Evolutionary conservation across 2,797 vertebrate genomes (phyloP).

Genomic region (Ceyx erithaca): DNA sequence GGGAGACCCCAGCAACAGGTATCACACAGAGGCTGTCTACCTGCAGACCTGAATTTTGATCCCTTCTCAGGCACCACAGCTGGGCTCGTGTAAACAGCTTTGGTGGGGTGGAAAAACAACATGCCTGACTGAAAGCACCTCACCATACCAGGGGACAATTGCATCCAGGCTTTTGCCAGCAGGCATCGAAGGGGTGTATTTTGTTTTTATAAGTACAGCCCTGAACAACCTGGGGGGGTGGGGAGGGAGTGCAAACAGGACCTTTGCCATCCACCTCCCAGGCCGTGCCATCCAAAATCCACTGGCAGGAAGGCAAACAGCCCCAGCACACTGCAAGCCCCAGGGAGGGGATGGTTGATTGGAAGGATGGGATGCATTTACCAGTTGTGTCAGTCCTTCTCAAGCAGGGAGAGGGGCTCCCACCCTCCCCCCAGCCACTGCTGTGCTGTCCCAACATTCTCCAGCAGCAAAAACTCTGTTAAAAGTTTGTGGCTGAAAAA

Average conservation of each 20-base stretch:
- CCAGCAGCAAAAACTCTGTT: neutral
- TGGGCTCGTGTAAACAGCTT: neutral
- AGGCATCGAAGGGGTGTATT: neutral
- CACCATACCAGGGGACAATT: neutral
- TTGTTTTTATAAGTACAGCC: neutral
- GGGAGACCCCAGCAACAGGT: neutral
- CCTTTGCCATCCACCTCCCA: conserved; percentile 6
- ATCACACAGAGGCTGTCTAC: neutral
- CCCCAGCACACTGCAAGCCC: neutral
- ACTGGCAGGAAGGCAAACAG: neutral
- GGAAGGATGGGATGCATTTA: neutral
- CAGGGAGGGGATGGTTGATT: neutral
- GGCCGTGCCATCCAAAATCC: neutral
- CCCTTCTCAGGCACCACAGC: neutral
- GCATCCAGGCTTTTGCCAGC: neutral
- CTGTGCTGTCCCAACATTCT: neutral
- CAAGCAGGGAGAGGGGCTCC: neutral
- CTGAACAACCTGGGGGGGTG: neutral
- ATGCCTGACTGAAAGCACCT: neutral
- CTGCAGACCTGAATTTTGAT: neutral
- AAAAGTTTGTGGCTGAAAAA: neutral
- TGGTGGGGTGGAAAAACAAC: neutral
- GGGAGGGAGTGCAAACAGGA: neutral
- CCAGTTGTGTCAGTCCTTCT: neutral
- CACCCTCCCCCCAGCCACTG: neutral